Percentiles rank a stretch among this genome's conserved stretches.
These are phyloP conservation scores for Stomatorhinus walkeri DNA, from an alignment of 2,797 vertebrate genomes.

Conservation along the genomic window DNA sequence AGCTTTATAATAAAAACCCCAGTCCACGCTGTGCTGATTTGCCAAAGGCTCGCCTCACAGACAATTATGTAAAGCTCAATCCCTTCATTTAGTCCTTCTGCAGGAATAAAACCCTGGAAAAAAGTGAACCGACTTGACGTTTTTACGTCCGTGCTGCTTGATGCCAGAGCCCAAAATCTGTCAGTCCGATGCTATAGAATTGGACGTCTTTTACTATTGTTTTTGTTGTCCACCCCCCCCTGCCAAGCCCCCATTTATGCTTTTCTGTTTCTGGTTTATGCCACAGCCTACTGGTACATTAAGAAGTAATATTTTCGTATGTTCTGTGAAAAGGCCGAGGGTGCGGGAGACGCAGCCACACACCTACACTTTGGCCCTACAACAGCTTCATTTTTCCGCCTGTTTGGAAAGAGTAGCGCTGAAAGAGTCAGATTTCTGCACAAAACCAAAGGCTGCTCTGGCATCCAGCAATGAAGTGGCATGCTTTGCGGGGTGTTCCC, in stretches of 20 bases:
- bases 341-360: conserved; percentile 30
- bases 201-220: not conserved
- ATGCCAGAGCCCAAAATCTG: conserved; percentile 29
- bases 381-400: conserved; percentile 36
- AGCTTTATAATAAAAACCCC: conserved; percentile 22
- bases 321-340: conserved; percentile 25
- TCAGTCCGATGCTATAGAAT: conserved; percentile 21
- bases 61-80: conserved; percentile 22
- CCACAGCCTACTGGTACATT: conserved; percentile 8
- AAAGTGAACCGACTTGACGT: conserved; percentile 28
- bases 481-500: not conserved
- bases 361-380: conserved; percentile 35
- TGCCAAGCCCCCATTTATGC: not conserved
- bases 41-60: conserved; percentile 22
- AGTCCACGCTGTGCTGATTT: conserved; percentile 3
- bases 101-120: conserved; percentile 26
- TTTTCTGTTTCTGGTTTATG: conserved; percentile 23
- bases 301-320: conserved; percentile 24
- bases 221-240: conserved; percentile 10
- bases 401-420: not conserved
- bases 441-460: not conserved
- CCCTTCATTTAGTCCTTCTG: conserved; percentile 26
- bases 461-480: not conserved
- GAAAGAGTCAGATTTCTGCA: not conserved
- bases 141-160: conserved; percentile 31